phyloP scores from a whole-genome alignment of 2,888 invertebrate species.

The Drosophila paramelanica region DNA sequence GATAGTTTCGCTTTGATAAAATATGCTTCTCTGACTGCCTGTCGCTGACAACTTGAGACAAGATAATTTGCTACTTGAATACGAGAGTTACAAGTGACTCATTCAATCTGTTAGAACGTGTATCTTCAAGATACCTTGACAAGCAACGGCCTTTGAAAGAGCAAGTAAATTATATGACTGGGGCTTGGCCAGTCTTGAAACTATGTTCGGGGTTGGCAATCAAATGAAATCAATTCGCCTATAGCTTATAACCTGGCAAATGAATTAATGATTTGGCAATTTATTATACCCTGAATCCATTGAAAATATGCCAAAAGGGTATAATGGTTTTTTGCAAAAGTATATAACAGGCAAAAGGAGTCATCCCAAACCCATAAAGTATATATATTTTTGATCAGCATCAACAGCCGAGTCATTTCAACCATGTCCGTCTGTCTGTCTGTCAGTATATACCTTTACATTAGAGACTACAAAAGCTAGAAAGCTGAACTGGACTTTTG shows the following conservation, averaged over 20 bases:
- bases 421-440: too few relatives aligned
- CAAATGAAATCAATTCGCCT: constrained; percentile 33
- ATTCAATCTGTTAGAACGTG: constrained; percentile 33
- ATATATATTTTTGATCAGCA: too few relatives aligned
- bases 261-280: constrained; percentile 67
- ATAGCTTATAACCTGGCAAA: constrained; percentile 48
- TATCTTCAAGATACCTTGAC: constrained; percentile 47
- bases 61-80: constrained; percentile 79
- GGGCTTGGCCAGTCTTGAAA: constrained; percentile 27
- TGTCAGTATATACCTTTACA: too few relatives aligned
- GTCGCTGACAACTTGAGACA: constrained; percentile 78
- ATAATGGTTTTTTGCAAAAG: too few relatives aligned
- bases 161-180: constrained; percentile 25
- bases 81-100: constrained; percentile 34
- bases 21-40: constrained; percentile 42
- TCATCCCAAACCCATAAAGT: too few relatives aligned
- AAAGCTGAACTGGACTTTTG: too few relatives aligned
- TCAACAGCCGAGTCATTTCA: too few relatives aligned
- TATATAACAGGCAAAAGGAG: too few relatives aligned
- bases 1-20: constrained; percentile 52
- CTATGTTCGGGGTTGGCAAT: constrained; percentile 14
- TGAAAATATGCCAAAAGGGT: too few relatives aligned
- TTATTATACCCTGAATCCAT: constrained; percentile 19
- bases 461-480: too few relatives aligned
- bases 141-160: constrained; percentile 36